These are phyloP conservation scores for Sebastes aleutianus DNA, from an alignment of 2,797 vertebrate genomes.

Conservation along the genomic window DNA sequence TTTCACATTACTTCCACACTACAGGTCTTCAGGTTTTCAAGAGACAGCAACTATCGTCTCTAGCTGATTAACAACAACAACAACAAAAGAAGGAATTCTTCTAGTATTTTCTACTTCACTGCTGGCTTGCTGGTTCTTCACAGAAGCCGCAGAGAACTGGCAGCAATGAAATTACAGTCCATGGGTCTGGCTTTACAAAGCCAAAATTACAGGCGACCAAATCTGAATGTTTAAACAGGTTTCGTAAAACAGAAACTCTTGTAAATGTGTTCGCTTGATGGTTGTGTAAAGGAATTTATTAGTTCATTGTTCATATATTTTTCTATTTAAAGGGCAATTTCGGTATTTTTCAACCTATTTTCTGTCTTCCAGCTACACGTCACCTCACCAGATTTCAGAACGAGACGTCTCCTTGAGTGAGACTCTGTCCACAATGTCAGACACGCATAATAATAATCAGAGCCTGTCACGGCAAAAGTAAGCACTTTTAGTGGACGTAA, in stretches of 20 bases:
- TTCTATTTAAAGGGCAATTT: background rate
- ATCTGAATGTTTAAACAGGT: slow-evolving; percentile 11
- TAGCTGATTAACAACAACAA: background rate
- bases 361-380: too few relatives aligned
- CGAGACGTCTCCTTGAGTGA: too few relatives aligned
- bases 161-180: slow-evolving; percentile 35
- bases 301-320: background rate
- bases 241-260: background rate
- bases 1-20: slow-evolving; percentile 12
- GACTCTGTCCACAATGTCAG: too few relatives aligned
- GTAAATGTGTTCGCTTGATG: background rate
- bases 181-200: slow-evolving; percentile 1
- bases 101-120: background rate
- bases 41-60: background rate
- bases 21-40: background rate
- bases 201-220: slow-evolving; percentile 26
- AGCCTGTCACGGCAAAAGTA: too few relatives aligned
- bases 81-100: background rate
- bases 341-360: too few relatives aligned
- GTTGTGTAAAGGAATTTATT: background rate
- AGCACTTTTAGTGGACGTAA: too few relatives aligned
- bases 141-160: slow-evolving; percentile 49
- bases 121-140: background rate
- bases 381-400: too few relatives aligned
- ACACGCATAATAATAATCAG: too few relatives aligned